A percentile compares a stretch with the other conserved stretches of the same genome.
Conservation (phyloP, 2,888 invertebrate genomes). For the Cheilosia scutellata region DNA sequence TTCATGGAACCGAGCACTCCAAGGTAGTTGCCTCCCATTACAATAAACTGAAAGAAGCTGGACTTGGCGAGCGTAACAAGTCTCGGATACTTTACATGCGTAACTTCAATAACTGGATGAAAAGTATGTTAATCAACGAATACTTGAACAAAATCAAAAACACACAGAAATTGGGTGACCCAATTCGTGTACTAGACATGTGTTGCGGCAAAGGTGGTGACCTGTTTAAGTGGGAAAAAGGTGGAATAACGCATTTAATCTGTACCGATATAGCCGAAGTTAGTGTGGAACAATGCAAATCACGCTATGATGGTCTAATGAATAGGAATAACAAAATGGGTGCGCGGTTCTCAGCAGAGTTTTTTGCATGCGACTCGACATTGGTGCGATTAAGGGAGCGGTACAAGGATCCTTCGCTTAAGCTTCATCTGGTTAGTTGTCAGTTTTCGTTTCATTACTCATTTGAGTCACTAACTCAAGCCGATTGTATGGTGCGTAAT, state of each 20-base stretch:
- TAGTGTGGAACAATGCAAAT: constrained; percentile 95
- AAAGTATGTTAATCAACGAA: constrained; percentile 96
- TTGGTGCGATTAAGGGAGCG: constrained; percentile 91
- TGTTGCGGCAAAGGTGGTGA: constrained; percentile 99
- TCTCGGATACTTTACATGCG: constrained; percentile 97
- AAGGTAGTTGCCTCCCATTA: constrained; percentile 94
- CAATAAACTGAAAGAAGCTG: constrained; percentile 94
- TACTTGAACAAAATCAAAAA: constrained; percentile 88
- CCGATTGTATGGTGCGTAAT: constrained; percentile 96
- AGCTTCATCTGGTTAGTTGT: constrained; percentile 96
- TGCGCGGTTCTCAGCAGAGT: constrained; percentile 92
- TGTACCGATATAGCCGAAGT: constrained; percentile 97
- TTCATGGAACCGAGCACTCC: constrained; percentile 78
- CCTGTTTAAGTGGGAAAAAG: constrained; percentile 97
- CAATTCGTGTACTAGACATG: constrained; percentile 93
- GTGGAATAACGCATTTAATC: constrained; percentile 91
- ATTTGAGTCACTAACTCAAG: constrained; percentile 95
- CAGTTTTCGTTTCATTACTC: constrained; percentile 99
- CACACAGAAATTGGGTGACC: constrained; percentile 87
- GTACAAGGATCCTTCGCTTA: constrained; percentile 90
- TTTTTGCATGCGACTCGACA: constrained; percentile 96
- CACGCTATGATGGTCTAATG: constrained; percentile 91
- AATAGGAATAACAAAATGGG: constrained; percentile 80
- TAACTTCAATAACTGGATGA: constrained; percentile 99
- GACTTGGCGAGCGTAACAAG: constrained; percentile 91